Percentiles rank a stretch among this genome's conserved stretches.
phyloP scores from a whole-genome alignment of 2,113 vertebrate genomes.

The Rhinoderma darwinii region DNA sequence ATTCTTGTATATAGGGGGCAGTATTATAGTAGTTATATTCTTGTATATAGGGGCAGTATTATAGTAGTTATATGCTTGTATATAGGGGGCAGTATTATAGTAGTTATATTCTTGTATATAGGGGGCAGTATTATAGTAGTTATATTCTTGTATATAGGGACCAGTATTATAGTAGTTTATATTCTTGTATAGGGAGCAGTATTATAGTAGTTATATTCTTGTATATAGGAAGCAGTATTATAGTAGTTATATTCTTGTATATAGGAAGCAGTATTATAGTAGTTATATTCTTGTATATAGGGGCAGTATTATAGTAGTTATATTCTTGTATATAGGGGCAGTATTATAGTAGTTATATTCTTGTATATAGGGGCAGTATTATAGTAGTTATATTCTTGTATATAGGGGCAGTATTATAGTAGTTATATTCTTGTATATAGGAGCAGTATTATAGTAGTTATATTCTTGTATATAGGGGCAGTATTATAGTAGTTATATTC shows the following conservation, averaged over 20 bases:
- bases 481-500: not conserved
- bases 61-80: not conserved
- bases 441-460: too few species aligned
- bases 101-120: not conserved
- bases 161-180: not conserved
- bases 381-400: slow-evolving; percentile 1
- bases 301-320: not conserved
- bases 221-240: too few species aligned
- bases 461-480: too few species aligned
- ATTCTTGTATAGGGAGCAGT: not conserved
- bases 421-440: not conserved
- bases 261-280: too few species aligned
- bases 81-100: not conserved
- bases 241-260: too few species aligned
- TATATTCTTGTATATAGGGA: too few species aligned
- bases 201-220: slow-evolving; percentile 4
- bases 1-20: not conserved
- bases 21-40: not conserved
- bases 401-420: not conserved
- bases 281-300: too few species aligned
- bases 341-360: too few species aligned
- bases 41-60: not conserved
- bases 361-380: too few species aligned
- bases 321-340: not conserved
- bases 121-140: too few species aligned